These are phyloP conservation scores for Chaenogobius annularis DNA, from an alignment of 2,113 vertebrate species.

Conservation along the genomic window DNA sequence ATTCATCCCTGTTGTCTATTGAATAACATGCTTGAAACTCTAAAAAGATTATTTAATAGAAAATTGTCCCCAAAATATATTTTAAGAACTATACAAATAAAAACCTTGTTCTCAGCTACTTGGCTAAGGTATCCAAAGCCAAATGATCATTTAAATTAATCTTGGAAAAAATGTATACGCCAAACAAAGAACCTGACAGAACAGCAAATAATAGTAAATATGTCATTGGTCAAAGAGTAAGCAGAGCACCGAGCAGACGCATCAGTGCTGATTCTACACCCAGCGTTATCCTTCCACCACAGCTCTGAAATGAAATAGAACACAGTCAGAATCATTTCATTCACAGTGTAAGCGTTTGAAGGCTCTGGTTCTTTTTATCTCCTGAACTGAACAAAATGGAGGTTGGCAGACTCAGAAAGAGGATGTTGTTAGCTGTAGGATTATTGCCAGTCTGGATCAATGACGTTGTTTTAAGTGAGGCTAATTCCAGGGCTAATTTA, in stretches of 20 bases:
- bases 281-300: conserved; percentile 2
- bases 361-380: conserved; percentile 26
- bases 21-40: not conserved
- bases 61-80: too few relatives aligned
- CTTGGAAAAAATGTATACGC: too few relatives aligned
- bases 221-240: not conserved
- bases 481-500: conserved; percentile 60
- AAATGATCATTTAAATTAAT: too few relatives aligned
- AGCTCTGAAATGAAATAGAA: conserved; percentile 18
- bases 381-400: conserved; percentile 21
- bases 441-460: conserved; percentile 49
- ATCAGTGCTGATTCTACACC: conserved; percentile 19
- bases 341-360: conserved; percentile 36
- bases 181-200: not conserved
- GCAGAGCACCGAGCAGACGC: not conserved
- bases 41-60: not conserved
- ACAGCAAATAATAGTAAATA: not conserved
- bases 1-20: not conserved
- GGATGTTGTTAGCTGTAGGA: conserved; percentile 29
- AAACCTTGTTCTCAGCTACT: too few relatives aligned
- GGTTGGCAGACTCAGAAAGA: conserved; percentile 10
- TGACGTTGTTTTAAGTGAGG: conserved; percentile 40
- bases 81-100: too few relatives aligned
- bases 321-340: conserved; percentile 25
- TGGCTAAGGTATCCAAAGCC: too few relatives aligned